Evolutionary conservation across 2,888 invertebrate species (phyloP), one percentile per base, ranked within the genome.

Genomic region (Hyposoter didymator): DNA sequence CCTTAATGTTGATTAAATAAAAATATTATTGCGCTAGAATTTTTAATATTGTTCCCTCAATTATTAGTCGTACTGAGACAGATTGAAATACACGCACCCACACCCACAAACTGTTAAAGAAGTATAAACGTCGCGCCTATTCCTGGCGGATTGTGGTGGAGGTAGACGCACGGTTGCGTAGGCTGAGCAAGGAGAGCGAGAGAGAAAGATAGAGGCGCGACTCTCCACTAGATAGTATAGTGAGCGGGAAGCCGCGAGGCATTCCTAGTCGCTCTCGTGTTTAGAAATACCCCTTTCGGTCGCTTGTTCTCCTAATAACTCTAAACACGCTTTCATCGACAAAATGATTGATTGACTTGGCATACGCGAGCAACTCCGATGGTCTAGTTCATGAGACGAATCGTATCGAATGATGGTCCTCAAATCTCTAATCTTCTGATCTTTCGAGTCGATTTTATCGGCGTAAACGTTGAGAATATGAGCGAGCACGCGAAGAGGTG

Each of bases 311-410:
- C 89, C 89, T 89, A 86, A 86, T 89, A 89, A 39, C 83, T 81
- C 87, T 87, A 87, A 87, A 87, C 84, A 74, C 86, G 82, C 83
- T 84, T 87, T 89, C 87, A 87, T 88, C 89, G 90, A 89, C 89
- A 88, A 87, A 88, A 89, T 90, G 89, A 90, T 90, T 89, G 89
- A 90, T 89, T 85, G 88, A 80, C 85, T 82, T 66, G 52, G 85
- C 69, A 73, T 67, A 66, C 39, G 78, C 64, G 39, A 55, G 43
- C 72, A 76, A 8, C 66, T 62, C 67, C 85, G 79, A 85, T 85
- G 72, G 47, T 82, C 79, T 39, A 49, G 78, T 79, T 76, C 72
- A 76, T 78, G n/a, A 12, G 14, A 70, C 55, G 52, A 45, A 17
- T 62, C 14, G 14, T 19, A 45, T 62, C 39, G 49, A 19, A 10